Evolutionary conservation across 2,113 vertebrate species (phyloP).

Genomic region (Rhynchomys soricoides): DNA sequence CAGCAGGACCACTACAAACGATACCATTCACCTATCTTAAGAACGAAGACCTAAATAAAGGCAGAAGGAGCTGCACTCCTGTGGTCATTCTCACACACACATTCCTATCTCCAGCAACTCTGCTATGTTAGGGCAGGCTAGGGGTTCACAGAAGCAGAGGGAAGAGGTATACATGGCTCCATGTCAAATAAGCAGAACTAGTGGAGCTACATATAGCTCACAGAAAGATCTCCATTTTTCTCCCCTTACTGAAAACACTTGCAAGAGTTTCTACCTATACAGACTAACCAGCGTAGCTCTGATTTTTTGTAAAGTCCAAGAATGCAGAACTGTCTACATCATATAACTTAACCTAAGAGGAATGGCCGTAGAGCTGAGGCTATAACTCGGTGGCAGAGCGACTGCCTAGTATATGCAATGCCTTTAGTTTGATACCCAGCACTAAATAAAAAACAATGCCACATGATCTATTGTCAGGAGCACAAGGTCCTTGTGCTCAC

Average conservation of each 20-base stretch:
- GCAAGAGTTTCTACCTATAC: not conserved
- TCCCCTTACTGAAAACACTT: not conserved
- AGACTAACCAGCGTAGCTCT: not conserved
- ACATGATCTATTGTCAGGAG: not conserved
- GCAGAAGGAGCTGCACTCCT: not conserved
- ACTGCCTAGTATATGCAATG: not conserved
- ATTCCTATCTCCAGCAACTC: not conserved
- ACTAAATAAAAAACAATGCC: not conserved
- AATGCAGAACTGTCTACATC: not conserved
- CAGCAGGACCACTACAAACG: fast-evolving
- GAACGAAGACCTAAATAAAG: not conserved
- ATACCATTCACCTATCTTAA: not conserved
- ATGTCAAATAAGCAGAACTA: not conserved
- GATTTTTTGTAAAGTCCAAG: not conserved
- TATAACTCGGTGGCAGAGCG: not conserved
- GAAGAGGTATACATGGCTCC: not conserved
- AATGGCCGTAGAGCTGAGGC: not conserved
- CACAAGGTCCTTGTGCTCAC: not conserved
- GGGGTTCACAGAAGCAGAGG: not conserved
- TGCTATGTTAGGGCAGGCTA: not conserved
- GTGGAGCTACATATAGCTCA: not conserved
- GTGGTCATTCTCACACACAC: not conserved
- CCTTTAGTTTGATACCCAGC: not conserved
- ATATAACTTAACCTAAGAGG: not conserved
- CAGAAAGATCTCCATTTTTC: not conserved